Evolutionary conservation across 2,888 invertebrate genomes (phyloP).

Genomic region (Lottia scabra): DNA sequence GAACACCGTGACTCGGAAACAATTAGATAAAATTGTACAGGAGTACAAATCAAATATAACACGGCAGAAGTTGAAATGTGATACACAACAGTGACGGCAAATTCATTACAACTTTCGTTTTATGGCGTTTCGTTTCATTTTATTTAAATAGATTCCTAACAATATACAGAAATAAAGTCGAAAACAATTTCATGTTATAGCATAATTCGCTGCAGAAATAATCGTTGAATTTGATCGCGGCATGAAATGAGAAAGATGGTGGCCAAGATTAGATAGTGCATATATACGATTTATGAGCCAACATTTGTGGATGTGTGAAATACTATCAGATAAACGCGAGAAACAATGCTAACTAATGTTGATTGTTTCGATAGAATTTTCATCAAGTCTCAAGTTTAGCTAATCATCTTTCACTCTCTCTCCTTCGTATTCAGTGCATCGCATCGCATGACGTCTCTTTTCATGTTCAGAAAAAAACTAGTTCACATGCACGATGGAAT

Average conservation of each 20-base stretch:
- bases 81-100: too few relatives aligned
- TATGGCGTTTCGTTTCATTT: too few relatives aligned
- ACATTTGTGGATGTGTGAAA: not conserved
- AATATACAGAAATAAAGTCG: too few relatives aligned
- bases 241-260: not conserved
- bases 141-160: too few relatives aligned
- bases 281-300: not conserved
- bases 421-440: too few relatives aligned
- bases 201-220: not conserved
- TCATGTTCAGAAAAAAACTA: not conserved
- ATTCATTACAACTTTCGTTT: too few relatives aligned
- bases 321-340: not conserved
- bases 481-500: not conserved
- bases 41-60: too few relatives aligned
- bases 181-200: not conserved
- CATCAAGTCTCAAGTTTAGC: too few relatives aligned
- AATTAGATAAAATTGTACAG: too few relatives aligned
- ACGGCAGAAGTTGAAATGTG: too few relatives aligned
- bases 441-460: not conserved
- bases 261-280: not conserved
- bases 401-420: too few relatives aligned
- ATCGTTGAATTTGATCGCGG: not conserved
- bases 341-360: constrained; percentile 2
- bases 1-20: too few relatives aligned
- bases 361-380: not conserved